Conservation (phyloP, 1,140 invertebrate genomes). For the Medauroidea extradentata region DNA sequence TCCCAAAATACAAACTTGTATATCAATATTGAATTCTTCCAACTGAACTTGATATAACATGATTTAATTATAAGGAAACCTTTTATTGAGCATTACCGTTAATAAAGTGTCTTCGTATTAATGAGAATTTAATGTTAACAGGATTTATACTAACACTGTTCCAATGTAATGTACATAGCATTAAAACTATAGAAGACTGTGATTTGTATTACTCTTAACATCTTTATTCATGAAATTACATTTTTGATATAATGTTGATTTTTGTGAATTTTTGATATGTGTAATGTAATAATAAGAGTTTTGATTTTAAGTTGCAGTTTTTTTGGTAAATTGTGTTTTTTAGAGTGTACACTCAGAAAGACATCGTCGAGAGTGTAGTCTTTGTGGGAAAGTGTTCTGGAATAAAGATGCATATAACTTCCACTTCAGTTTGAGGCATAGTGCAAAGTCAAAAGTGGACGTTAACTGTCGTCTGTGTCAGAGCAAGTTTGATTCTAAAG, state of each 20-base stretch:
- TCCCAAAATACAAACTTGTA: no score
- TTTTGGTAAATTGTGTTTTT: constrained; percentile 1
- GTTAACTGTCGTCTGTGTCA: constrained; percentile 28
- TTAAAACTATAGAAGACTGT: no score
- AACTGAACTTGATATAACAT: no score
- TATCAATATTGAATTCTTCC: no score
- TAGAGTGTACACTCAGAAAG: constrained; percentile 18
- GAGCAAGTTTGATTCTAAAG: constrained; percentile 25
- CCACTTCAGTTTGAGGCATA: constrained; percentile 27
- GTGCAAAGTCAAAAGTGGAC: constrained; percentile 17
- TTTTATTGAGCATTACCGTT: no score
- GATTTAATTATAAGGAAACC: no score
- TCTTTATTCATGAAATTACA: no score
- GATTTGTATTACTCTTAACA: no score
- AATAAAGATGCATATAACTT: constrained; percentile 20
- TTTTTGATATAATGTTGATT: neutral
- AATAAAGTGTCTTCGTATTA: no score
- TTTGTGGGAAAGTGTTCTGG: constrained; percentile 24
- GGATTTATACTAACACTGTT: no score
- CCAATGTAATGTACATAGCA: no score
- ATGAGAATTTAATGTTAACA: no score
- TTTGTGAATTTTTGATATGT: neutral
- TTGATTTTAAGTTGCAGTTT: neutral
- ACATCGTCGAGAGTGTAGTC: constrained; percentile 16
- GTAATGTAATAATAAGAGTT: neutral